These are phyloP conservation scores for Ibycter americanus DNA, from an alignment of 2,797 vertebrate species.

Conservation along the genomic window DNA sequence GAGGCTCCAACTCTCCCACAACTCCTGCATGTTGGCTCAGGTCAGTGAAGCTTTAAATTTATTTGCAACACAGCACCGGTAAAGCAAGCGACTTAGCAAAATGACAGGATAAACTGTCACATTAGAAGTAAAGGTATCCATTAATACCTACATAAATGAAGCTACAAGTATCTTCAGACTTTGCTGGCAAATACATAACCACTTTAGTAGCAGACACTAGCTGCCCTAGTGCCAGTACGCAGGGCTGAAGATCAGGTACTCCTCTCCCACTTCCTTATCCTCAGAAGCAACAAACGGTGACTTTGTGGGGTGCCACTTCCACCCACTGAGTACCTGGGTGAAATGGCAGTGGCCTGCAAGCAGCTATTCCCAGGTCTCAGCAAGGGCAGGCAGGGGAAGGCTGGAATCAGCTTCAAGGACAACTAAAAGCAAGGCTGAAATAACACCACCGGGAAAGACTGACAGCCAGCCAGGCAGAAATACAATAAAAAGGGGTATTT, in stretches of 20 bases:
- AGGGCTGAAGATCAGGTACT: background rate
- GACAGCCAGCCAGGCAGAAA: background rate
- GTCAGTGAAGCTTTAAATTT: background rate
- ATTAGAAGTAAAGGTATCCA: no score
- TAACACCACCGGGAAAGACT: no score
- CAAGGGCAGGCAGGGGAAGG: background rate
- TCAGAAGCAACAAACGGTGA: background rate
- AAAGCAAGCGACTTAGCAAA: background rate
- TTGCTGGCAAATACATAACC: background rate
- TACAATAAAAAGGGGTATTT: background rate
- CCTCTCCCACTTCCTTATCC: background rate
- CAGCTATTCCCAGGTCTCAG: background rate
- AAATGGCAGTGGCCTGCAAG: rapidly evolving
- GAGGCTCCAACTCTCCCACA: background rate
- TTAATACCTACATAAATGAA: background rate
- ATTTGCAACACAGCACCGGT: background rate
- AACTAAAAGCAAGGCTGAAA: background rate
- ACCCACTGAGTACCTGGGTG: rapidly evolving
- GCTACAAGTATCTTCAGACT: background rate
- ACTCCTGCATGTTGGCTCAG: background rate
- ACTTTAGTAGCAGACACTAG: background rate
- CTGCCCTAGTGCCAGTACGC: rapidly evolving
- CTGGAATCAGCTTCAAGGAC: background rate
- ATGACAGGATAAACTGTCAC: background rate
- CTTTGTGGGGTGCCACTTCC: background rate